These are phyloP conservation scores for Agrilus planipennis DNA, from an alignment of 1,140 invertebrate genomes.

Conservation along the genomic window DNA sequence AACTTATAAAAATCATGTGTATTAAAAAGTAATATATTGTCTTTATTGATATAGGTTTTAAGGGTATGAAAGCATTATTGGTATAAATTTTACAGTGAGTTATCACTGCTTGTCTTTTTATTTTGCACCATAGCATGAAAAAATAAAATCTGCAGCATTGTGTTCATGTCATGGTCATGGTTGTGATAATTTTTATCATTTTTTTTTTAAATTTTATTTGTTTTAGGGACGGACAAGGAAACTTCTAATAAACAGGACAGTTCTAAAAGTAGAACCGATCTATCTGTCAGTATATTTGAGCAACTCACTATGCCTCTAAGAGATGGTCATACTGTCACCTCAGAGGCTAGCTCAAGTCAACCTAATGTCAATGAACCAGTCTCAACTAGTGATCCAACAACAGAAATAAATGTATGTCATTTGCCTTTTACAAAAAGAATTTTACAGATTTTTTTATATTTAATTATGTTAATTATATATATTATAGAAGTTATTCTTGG, in stretches of 20 bases:
- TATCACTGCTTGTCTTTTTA: no score
- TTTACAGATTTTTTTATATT: conserved; percentile 3
- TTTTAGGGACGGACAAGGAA: conserved; percentile 40
- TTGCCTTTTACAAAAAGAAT: neutral
- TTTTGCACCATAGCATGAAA: no score
- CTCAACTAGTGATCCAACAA: conserved; percentile 26
- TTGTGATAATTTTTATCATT: no score
- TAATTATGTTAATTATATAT: conserved; percentile 4
- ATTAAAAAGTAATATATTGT: neutral
- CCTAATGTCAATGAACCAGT: conserved; percentile 28
- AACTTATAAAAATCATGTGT: conserved; percentile 22
- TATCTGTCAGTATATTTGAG: conserved; percentile 51
- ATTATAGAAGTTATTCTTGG: conserved; percentile 41
- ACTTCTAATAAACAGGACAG: conserved; percentile 40
- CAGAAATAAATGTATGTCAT: conserved; percentile 29
- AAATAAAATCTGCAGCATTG: no score
- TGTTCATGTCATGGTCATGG: no score
- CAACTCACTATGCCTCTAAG: conserved; percentile 51
- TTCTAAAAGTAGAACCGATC: conserved; percentile 46
- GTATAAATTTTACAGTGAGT: no score
- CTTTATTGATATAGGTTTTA: no score
- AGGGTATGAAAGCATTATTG: no score
- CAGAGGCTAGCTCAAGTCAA: conserved; percentile 28
- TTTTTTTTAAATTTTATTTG: conserved; percentile 11
- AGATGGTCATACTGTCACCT: conserved; percentile 33